Evolutionary conservation across 64 coral and sea anemone genomes (phyloP).

Genomic region (Orbicella faveolata): DNA sequence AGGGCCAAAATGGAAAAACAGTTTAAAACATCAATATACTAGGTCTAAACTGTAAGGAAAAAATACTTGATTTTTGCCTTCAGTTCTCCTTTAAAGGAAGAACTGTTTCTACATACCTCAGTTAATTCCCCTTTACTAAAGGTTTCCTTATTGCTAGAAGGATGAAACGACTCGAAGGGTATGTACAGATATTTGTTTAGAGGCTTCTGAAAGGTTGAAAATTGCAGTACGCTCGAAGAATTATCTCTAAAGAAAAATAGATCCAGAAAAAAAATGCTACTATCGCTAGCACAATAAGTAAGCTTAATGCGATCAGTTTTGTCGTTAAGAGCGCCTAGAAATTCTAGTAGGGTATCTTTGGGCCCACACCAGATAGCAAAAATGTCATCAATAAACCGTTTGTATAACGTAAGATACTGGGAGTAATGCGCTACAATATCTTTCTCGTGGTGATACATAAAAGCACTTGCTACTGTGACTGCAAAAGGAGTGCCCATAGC

Average conservation of each 20-base stretch:
- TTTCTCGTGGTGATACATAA: background rate
- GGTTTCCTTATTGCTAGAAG: slow-evolving; percentile 25
- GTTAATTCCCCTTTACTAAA: slow-evolving; percentile 42
- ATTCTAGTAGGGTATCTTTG: slow-evolving; percentile 7
- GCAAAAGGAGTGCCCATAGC: background rate
- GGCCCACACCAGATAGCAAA: slow-evolving; percentile 1
- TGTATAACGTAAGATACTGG: background rate
- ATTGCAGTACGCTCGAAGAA: background rate
- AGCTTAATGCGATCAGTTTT: slow-evolving; percentile 21
- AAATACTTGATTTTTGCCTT: too few species aligned
- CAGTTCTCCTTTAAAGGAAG: background rate
- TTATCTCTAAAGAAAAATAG: background rate
- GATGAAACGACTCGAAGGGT: too few species aligned
- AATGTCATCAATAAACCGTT: background rate
- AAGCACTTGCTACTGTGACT: background rate
- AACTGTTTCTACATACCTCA: slow-evolving; percentile 35
- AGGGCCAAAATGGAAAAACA: too few species aligned
- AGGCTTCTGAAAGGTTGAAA: slow-evolving; percentile 6
- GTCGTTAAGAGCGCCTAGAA: background rate
- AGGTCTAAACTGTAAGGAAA: too few species aligned
- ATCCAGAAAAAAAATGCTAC: background rate
- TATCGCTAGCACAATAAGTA: slow-evolving; percentile 13
- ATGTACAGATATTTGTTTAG: slow-evolving; percentile 45
- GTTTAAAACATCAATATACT: too few species aligned
- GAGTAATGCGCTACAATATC: background rate